Evolutionary conservation across 2,797 vertebrate genomes (phyloP), one percentile per base, ranked within the genome.

Genomic region (Lepus townsendii): DNA sequence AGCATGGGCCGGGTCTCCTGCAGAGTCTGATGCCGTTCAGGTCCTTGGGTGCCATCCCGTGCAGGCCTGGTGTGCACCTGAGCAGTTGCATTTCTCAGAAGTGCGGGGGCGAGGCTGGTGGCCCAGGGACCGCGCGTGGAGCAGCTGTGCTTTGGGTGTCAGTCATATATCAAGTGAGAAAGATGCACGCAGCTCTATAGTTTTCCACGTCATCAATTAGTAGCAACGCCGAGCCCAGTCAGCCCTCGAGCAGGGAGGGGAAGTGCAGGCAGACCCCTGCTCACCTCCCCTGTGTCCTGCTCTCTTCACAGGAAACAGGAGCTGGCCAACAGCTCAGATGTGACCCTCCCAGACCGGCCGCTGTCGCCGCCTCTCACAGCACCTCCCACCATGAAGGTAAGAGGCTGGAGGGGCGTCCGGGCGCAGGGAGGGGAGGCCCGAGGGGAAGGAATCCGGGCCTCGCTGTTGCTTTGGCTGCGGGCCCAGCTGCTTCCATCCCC

Each of bases 321-420:
- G 98, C 98, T 99, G 97, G 98, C 99, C 98, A 99, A 98, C 98
- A 99, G 99, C 97, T 96, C 99, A 1, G 99, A 98, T 94, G 98
- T 98, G 88, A 97, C 98, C 14, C 95, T 98, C 91, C 99, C 99
- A 77, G 99, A 99, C 98, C 99, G 99, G 88, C 99, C 99, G 0
- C 98, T 99, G 22, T 99, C 99, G 0, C 99, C 99, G 0, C 99
- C 99, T 0, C 99, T 99, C 94, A 99, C 99, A 0, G 99, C 99
- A 0, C 99, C 99, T 0, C 99, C 99, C 92, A 99, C 98, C 97
- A 99, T 99, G 99, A 99, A 99, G 99, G 99, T 99, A 99, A 98
- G 98, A 38, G 26, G 22, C 73, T 65, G 54, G 42, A 8, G 42
- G 42, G 3, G 26, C 27, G 54, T 52, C 26, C 22, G 50, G 12